These are phyloP conservation scores for Leptopilina drosophilae DNA, from an alignment of 2,888 invertebrate genomes.

Conservation along the genomic window DNA sequence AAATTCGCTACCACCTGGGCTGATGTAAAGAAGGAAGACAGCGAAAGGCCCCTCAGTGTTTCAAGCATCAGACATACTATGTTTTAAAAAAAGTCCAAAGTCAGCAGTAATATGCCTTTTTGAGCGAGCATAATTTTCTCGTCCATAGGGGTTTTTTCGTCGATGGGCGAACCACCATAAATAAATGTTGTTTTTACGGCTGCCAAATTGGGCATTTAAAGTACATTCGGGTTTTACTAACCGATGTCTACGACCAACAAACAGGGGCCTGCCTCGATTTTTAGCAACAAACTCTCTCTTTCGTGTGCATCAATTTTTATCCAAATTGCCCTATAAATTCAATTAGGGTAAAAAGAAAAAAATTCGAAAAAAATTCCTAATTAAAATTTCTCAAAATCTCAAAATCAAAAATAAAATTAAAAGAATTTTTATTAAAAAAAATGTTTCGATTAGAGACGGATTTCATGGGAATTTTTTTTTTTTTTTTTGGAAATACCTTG, in stretches of 20 bases:
- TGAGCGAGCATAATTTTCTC: conserved; percentile 69
- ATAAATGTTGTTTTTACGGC: conserved; percentile 77
- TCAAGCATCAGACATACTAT: conserved; percentile 37
- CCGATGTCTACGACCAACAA: conserved; percentile 53
- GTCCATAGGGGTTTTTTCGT: conserved; percentile 66
- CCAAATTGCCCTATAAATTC: conserved; percentile 17
- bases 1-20: conserved; percentile 50
- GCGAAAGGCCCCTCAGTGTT: conserved; percentile 28
- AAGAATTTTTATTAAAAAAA: neutral
- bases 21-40: conserved; percentile 43
- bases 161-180: conserved; percentile 73
- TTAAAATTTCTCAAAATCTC: too few relatives aligned
- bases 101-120: conserved; percentile 65
- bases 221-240: conserved; percentile 69
- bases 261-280: conserved; percentile 40
- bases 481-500: conserved; percentile 47
- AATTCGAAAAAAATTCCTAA: too few relatives aligned
- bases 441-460: neutral
- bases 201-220: conserved; percentile 76
- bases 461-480: neutral
- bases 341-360: neutral
- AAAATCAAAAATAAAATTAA: neutral
- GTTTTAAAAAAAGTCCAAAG: conserved; percentile 48
- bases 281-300: conserved; percentile 9
- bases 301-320: neutral